Evolutionary conservation across 2,797 vertebrate genomes (phyloP), one percentile per base, ranked within the genome.

Genomic region (Todus mexicanus): DNA sequence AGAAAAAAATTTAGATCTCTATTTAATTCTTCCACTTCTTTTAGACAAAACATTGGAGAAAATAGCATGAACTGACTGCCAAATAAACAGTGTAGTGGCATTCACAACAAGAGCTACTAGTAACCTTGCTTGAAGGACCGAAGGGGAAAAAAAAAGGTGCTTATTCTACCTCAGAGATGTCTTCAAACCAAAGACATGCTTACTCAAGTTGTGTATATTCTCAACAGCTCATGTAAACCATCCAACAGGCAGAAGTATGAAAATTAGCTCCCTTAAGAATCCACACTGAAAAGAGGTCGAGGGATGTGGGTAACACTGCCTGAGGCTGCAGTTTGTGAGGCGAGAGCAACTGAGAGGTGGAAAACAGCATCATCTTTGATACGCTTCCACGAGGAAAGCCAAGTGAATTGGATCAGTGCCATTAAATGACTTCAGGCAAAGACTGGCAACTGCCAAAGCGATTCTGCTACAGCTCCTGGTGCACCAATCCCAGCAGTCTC

Each of bases 211-310:
- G 88, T 45, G 48, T 8, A 17, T 73, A 76, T 66, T 89, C 93
- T 72, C 90, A 94, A 50, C 93, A 94, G 90, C 86, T 94, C 23
- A 0, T 33, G 73, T 64, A 93, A 95, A 79, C 63, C 91, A 94
- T 71, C 90, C 90, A 89, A 81, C 92, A 94, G 88, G 50, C 84
- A 87, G 65, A 57, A 89, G 84, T 17, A 87, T 69, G 89, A 91
- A 91, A 93, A 96, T 63, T 12, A 77, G 87, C 85, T 93, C 83
- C 91, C 90, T 74, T 21, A 65, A 93, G 94, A 84, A 88, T 48
- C 64, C 53, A 47, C 63, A 27, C 21, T 37, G 77, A 42, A 35
- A 73, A 61, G 76, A 89, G 59, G 66, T 27, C 11, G 66, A 72
- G 75, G 50, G 77, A 37, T 42, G 74, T 38, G 83, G 88, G 65